phyloP scores from a whole-genome alignment of 2,113 vertebrate species.

The Zosterops hypoxanthus region DNA sequence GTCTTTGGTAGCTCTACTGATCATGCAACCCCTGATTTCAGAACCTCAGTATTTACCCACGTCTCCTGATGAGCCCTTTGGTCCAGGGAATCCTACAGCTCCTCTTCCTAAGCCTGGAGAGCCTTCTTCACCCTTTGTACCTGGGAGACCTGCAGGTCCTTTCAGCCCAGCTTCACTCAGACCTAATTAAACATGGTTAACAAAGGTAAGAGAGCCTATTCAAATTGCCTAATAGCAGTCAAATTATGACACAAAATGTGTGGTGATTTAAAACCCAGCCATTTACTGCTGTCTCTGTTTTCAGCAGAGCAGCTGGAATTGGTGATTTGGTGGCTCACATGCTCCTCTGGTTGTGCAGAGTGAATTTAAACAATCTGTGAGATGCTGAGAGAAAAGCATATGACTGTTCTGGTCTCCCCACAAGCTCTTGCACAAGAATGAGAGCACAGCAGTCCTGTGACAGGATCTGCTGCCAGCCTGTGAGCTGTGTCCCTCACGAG shows the following conservation, averaged over 20 bases:
- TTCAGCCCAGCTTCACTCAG: slow-evolving; percentile 70
- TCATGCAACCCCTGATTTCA: neutral
- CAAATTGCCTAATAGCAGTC: neutral
- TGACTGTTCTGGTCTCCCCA: neutral
- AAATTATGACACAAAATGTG: neutral
- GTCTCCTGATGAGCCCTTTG: slow-evolving; percentile 82
- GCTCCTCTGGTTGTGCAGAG: neutral
- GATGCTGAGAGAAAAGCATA: neutral
- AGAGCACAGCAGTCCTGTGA: neutral
- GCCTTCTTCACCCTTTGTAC: slow-evolving; percentile 88
- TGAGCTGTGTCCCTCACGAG: neutral
- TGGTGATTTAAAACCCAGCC: neutral
- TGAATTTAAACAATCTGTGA: neutral
- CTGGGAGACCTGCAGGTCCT: slow-evolving; percentile 81
- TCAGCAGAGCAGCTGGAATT: neutral
- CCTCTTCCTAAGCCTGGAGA: slow-evolving; percentile 73
- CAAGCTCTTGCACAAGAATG: neutral
- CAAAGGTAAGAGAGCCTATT: neutral
- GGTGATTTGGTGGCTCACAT: neutral
- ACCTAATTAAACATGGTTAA: slow-evolving; percentile 60
- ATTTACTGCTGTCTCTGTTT: neutral
- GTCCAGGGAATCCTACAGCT: slow-evolving; percentile 77
- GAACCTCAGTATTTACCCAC: slow-evolving; percentile 72
- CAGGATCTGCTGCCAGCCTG: neutral
- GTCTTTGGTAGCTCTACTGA: neutral